Percentiles rank a stretch among this genome's conserved stretches.
Evolutionary conservation across 2,888 invertebrate genomes (phyloP).

Genomic region (Papilio gigon): DNA sequence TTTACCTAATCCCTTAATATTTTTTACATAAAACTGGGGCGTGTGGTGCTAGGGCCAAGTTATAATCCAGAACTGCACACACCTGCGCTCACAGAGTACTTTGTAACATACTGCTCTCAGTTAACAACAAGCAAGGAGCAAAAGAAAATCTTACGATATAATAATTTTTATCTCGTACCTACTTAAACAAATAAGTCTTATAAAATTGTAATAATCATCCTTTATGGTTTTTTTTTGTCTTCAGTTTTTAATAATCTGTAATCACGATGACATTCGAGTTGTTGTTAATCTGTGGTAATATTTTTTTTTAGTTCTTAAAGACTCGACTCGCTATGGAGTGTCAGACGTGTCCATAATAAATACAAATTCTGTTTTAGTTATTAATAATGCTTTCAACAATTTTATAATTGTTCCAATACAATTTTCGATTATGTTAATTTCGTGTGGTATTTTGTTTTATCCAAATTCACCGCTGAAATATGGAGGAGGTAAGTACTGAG

Average conservation of each 20-base stretch:
- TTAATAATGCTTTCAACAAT: conserved; percentile 70
- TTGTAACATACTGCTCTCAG: too few species aligned
- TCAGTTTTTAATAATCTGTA: background rate
- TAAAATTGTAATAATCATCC: too few species aligned
- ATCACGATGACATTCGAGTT: conserved; percentile 7
- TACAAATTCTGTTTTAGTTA: conserved; percentile 70
- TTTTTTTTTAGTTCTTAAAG: conserved; percentile 50
- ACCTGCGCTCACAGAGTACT: too few species aligned
- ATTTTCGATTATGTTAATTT: conserved; percentile 78
- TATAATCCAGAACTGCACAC: too few species aligned
- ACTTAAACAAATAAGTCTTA: too few species aligned
- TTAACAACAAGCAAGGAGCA: too few species aligned
- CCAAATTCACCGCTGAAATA: conserved; percentile 71
- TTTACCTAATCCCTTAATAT: background rate
- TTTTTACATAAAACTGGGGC: too few species aligned
- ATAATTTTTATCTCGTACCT: too few species aligned
- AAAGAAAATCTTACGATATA: too few species aligned
- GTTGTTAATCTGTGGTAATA: conserved; percentile 51
- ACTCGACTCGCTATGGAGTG: conserved; percentile 64
- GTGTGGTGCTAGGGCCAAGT: too few species aligned
- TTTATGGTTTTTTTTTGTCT: background rate
- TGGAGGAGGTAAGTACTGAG: conserved; percentile 76
- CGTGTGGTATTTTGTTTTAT: conserved; percentile 67
- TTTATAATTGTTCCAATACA: conserved; percentile 63
- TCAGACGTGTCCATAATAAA: conserved; percentile 75